Conservation (phyloP, 2,797 vertebrate species). For the Pelodytes ibericus region DNA sequence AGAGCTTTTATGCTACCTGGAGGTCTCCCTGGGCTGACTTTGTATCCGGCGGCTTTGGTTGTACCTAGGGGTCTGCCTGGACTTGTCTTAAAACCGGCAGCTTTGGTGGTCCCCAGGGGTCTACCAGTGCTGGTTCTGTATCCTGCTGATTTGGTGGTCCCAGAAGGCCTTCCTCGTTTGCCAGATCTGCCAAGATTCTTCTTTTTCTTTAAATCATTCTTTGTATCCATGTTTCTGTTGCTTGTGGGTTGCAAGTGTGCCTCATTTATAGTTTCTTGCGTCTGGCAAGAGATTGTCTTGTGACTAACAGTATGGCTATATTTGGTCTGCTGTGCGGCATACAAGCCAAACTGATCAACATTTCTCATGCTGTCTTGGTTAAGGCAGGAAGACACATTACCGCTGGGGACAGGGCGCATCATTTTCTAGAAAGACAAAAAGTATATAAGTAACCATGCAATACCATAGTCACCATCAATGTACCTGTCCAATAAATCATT, state of each 20-base stretch:
- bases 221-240: conserved; percentile 79
- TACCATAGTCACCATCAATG: background rate
- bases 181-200: conserved; percentile 87
- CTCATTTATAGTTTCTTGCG: conserved; percentile 81
- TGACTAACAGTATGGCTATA: conserved; percentile 88
- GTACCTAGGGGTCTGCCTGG: conserved; percentile 94
- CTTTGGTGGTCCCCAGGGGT: conserved; percentile 95
- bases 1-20: conserved; percentile 98
- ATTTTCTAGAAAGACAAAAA: conserved; percentile 80
- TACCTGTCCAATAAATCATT: too few relatives aligned
- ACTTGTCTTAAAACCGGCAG: conserved; percentile 97
- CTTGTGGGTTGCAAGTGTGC: conserved; percentile 77
- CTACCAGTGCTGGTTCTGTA: conserved; percentile 98
- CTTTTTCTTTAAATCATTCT: conserved; percentile 91
- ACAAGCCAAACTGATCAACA: conserved; percentile 89
- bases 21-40: conserved; percentile 96
- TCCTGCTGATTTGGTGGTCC: conserved; percentile 95
- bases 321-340: conserved; percentile 87
- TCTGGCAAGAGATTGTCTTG: conserved; percentile 88
- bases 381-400: conserved; percentile 87
- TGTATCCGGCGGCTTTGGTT: conserved; percentile 96
- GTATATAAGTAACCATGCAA: conserved; percentile 25
- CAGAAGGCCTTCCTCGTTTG: conserved; percentile 89
- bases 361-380: conserved; percentile 87
- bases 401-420: conserved; percentile 93